Evolutionary conservation across 2,888 invertebrate species (phyloP).

Genomic region (Tenthredo notha): DNA sequence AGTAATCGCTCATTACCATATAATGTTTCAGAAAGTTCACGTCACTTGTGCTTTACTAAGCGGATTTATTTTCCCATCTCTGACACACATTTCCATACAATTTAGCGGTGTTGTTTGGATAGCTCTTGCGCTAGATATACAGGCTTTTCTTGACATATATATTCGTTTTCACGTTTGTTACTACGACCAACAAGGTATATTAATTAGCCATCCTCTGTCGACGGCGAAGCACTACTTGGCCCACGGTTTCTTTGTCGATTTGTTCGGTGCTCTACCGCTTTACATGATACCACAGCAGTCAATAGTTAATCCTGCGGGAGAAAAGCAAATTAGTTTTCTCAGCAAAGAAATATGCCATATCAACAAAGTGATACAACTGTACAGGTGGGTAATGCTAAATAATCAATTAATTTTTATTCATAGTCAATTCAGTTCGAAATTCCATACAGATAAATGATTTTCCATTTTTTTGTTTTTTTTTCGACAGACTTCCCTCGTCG

Average conservation of each 20-base stretch:
- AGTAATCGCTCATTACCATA: background rate
- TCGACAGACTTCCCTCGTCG: slow-evolving; percentile 35
- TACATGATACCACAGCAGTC: slow-evolving; percentile 38
- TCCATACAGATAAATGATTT: background rate
- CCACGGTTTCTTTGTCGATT: slow-evolving; percentile 60
- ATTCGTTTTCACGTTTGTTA: slow-evolving; percentile 64
- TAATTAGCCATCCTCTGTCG: slow-evolving; percentile 61
- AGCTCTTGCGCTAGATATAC: slow-evolving; percentile 9
- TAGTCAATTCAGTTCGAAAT: background rate
- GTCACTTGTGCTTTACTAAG: slow-evolving; percentile 12
- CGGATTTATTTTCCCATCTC: slow-evolving; percentile 44
- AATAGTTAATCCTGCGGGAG: slow-evolving; percentile 1
- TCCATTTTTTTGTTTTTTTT: too few species aligned
- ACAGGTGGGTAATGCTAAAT: slow-evolving; percentile 55
- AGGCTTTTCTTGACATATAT: slow-evolving; percentile 57
- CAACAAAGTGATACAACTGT: slow-evolving; percentile 62
- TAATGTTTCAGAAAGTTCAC: slow-evolving; percentile 28
- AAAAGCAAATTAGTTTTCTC: slow-evolving; percentile 21
- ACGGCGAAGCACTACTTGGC: slow-evolving; percentile 63
- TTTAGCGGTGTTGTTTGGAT: slow-evolving; percentile 12
- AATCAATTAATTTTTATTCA: background rate
- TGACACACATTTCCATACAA: slow-evolving; percentile 34
- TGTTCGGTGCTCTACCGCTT: slow-evolving; percentile 57
- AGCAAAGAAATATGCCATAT: slow-evolving; percentile 7
- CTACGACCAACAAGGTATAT: slow-evolving; percentile 63